Percentiles rank a stretch among this genome's conserved stretches.
Conservation (phyloP, 2,888 invertebrate species). For the Adelphocoris suturalis region DNA sequence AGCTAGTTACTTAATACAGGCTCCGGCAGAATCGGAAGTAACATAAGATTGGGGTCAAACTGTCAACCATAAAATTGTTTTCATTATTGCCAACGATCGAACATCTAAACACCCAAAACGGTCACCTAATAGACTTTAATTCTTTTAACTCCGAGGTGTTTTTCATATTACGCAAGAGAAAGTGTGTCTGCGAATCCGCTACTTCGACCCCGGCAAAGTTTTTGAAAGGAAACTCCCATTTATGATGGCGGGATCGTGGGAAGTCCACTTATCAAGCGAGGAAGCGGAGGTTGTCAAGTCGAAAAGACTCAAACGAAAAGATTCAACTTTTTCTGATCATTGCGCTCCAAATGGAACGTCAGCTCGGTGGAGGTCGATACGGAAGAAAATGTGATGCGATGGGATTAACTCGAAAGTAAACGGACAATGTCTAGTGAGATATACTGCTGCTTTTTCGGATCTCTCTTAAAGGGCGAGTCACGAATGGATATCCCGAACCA, state of each 20-base stretch:
- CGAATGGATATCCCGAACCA: not conserved
- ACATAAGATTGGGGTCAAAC: not conserved
- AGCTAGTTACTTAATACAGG: not conserved
- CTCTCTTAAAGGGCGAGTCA: slow-evolving; percentile 9
- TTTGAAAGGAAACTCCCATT: slow-evolving; percentile 7
- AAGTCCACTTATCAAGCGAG: slow-evolving; percentile 25
- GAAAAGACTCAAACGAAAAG: slow-evolving; percentile 8
- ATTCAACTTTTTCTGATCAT: not conserved
- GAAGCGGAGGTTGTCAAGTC: not conserved
- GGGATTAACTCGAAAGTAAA: slow-evolving; percentile 14
- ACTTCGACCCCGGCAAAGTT: not conserved
- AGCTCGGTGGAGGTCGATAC: not conserved
- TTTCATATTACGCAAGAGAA: slow-evolving; percentile 38
- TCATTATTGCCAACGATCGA: not conserved
- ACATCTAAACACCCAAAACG: not conserved
- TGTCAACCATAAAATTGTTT: not conserved
- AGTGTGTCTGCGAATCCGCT: slow-evolving; percentile 20
- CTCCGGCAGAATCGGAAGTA: not conserved
- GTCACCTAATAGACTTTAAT: slow-evolving; percentile 1
- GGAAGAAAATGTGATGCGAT: not conserved
- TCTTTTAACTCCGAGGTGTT: slow-evolving; percentile 7
- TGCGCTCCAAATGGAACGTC: slow-evolving; percentile 16
- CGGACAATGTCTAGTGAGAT: not conserved
- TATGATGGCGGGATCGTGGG: slow-evolving; percentile 40
- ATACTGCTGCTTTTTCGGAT: not conserved